A percentile compares a stretch with the other conserved stretches of the same genome.
These are phyloP conservation scores for Novumbra hubbsi DNA, from an alignment of 2,797 vertebrate genomes.

Conservation along the genomic window DNA sequence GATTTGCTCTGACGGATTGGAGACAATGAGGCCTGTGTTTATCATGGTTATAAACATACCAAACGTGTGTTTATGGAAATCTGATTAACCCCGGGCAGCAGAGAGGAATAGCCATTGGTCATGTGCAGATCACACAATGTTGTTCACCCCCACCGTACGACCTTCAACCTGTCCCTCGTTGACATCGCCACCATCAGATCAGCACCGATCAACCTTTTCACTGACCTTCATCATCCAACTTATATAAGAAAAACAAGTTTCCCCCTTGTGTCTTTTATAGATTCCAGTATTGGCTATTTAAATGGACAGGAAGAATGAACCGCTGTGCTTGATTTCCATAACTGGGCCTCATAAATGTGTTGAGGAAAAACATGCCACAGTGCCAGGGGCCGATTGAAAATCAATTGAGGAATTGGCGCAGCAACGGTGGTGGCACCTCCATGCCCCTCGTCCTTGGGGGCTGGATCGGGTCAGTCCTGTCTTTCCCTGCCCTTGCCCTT, in stretches of 20 bases:
- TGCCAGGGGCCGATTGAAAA: conserved; percentile 1
- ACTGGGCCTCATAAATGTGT: conserved; percentile 22
- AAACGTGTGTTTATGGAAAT: conserved; percentile 5
- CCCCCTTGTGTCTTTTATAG: background rate
- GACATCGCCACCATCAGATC: background rate
- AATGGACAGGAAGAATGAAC: background rate
- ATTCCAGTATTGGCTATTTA: background rate
- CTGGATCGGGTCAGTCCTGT: conserved; percentile 1
- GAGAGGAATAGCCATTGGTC: conserved; percentile 1
- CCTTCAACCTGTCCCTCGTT: background rate
- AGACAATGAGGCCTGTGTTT: conserved; percentile 7
- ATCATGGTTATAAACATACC: background rate
- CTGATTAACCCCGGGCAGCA: background rate
- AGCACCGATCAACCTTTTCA: background rate
- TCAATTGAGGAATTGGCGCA: background rate
- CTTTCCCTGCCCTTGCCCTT: background rate
- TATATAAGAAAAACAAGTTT: background rate
- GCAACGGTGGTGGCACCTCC: background rate
- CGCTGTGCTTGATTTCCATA: conserved; percentile 11
- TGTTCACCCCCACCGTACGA: background rate
- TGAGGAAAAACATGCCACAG: background rate
- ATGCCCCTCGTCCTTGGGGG: background rate
- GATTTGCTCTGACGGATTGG: conserved; percentile 2
- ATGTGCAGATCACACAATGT: background rate
- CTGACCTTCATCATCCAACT: background rate